A percentile compares a stretch with the other conserved stretches of the same genome.
phyloP scores from a whole-genome alignment of 2,113 vertebrate species.

The Tragelaphus buxtoni region DNA sequence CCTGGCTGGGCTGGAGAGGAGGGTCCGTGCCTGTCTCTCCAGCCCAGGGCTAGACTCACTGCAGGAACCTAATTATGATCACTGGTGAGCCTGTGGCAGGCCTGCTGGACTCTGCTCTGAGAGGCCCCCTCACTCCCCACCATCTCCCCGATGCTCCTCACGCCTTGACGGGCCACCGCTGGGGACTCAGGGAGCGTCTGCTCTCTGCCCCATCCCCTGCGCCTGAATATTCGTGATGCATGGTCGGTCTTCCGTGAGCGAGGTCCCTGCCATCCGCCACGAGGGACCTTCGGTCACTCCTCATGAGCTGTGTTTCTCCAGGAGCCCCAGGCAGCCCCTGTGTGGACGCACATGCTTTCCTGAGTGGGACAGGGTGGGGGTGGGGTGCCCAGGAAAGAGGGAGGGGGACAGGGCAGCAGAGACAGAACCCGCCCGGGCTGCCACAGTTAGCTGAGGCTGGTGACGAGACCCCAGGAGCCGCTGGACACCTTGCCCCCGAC shows the following conservation, averaged over 20 bases:
- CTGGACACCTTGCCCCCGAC: conserved; percentile 77
- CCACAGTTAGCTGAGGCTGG: background rate
- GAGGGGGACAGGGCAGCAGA: background rate
- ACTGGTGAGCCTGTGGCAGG: rapidly evolving
- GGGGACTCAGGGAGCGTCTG: background rate
- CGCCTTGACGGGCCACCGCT: rapidly evolving
- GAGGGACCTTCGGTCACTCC: background rate
- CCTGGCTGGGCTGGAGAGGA: background rate
- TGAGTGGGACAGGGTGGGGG: background rate
- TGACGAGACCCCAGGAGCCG: conserved; percentile 66
- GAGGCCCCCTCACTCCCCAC: too few relatives aligned
- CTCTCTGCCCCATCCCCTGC: background rate
- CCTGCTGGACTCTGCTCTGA: background rate
- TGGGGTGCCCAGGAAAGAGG: background rate
- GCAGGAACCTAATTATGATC: background rate
- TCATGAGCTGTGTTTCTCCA: background rate
- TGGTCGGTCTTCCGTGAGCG: background rate
- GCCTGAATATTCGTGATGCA: rapidly evolving
- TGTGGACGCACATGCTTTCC: background rate
- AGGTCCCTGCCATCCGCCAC: background rate
- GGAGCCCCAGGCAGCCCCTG: background rate
- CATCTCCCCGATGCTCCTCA: rapidly evolving
- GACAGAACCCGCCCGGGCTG: too few relatives aligned
- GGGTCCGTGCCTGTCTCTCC: background rate
- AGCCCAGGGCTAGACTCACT: too few relatives aligned